Conservation (phyloP, 2,113 vertebrate species). For the Cepphus grylle region DNA sequence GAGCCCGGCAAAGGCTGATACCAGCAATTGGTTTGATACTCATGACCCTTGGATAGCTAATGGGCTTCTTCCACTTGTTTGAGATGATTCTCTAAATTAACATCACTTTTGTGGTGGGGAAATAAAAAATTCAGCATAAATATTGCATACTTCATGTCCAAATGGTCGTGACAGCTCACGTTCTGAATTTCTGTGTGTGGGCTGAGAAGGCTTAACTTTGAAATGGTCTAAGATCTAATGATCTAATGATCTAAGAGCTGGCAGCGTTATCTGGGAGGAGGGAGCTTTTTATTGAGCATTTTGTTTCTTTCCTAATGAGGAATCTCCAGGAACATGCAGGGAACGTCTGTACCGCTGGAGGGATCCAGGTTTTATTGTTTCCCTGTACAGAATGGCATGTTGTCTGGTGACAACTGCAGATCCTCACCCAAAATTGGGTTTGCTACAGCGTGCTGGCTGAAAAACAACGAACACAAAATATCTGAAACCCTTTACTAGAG, state of each 20-base stretch:
- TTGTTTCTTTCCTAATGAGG: not conserved
- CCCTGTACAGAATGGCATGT: accelerated
- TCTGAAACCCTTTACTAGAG: not conserved
- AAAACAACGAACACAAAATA: not conserved
- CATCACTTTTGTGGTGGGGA: not conserved
- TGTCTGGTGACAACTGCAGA: not conserved
- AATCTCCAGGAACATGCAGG: not conserved
- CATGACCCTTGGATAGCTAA: not conserved
- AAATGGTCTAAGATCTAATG: not conserved
- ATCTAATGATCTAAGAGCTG: not conserved
- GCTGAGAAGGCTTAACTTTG: not conserved
- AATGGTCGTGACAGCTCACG: not conserved
- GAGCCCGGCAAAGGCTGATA: not conserved
- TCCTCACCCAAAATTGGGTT: not conserved
- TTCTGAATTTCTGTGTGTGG: not conserved
- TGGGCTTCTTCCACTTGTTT: not conserved
- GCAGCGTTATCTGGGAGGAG: not conserved
- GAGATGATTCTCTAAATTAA: not conserved
- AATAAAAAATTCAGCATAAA: not conserved
- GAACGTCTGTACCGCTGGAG: not conserved
- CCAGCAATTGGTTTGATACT: not conserved
- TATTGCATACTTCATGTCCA: not conserved
- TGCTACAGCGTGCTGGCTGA: not conserved
- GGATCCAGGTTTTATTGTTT: not conserved
- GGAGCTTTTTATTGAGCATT: not conserved